Conservation (phyloP, 2,888 invertebrate genomes). For the Unio delphinus region DNA sequence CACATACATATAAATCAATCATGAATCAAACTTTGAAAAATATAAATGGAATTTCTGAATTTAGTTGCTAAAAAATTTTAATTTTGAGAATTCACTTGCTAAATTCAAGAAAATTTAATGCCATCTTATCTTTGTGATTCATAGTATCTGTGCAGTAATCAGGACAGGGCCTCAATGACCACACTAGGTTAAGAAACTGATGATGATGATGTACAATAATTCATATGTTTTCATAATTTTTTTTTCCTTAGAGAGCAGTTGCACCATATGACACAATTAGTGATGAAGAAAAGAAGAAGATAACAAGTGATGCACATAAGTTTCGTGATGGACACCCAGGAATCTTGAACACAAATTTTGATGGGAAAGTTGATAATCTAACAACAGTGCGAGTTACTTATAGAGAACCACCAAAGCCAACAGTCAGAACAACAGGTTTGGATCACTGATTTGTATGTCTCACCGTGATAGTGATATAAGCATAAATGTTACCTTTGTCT, state of each 20-base stretch:
- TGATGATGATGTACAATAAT: too few species aligned
- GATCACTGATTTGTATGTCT: constrained; percentile 2
- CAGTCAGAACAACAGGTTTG: constrained; percentile 49
- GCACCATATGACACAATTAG: constrained; percentile 49
- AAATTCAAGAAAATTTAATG: too few species aligned
- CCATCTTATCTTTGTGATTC: too few species aligned
- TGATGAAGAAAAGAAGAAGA: constrained; percentile 5
- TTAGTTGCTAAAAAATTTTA: too few species aligned
- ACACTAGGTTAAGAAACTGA: too few species aligned
- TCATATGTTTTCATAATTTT: background rate
- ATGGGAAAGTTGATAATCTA: constrained; percentile 48
- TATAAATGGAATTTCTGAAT: too few species aligned
- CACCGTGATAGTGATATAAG: background rate
- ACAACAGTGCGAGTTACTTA: constrained; percentile 62
- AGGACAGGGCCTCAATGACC: too few species aligned
- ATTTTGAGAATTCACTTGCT: too few species aligned
- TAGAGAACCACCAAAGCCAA: constrained; percentile 53
- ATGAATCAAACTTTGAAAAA: too few species aligned
- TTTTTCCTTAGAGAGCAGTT: constrained; percentile 50
- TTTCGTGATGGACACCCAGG: constrained; percentile 63
- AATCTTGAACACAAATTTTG: constrained; percentile 58
- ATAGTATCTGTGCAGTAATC: too few species aligned
- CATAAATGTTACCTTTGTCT: background rate
- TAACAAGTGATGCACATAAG: constrained; percentile 50
- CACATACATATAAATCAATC: too few species aligned